phyloP scores from a whole-genome alignment of 2,113 vertebrate species.

The Mixornis gularis region DNA sequence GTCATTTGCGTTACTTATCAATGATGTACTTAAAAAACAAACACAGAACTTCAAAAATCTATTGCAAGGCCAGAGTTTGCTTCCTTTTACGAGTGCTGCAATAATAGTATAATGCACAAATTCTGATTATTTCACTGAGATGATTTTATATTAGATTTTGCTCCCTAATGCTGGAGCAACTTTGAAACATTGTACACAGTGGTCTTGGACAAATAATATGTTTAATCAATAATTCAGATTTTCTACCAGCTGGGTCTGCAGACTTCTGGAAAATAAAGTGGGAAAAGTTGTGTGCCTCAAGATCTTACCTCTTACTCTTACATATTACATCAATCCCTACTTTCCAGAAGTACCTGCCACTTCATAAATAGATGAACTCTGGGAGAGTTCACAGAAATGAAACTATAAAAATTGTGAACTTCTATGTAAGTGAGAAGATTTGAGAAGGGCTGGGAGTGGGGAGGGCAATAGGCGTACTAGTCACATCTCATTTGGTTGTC shows the following conservation, averaged over 20 bases:
- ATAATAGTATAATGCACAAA: not conserved
- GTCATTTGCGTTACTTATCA: constrained; percentile 50
- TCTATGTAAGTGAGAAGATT: not conserved
- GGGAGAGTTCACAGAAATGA: constrained; percentile 23
- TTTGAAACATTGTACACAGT: not conserved
- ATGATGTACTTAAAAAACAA: not conserved
- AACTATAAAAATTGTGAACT: not conserved
- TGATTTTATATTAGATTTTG: not conserved
- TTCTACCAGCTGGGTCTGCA: not conserved
- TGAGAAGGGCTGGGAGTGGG: not conserved
- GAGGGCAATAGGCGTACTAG: not conserved
- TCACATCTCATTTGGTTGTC: not conserved
- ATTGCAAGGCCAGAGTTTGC: not conserved
- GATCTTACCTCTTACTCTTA: constrained; percentile 7
- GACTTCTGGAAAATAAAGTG: not conserved
- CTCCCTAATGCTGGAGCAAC: not conserved
- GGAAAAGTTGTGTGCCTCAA: not conserved
- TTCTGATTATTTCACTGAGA: not conserved
- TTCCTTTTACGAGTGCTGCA: not conserved
- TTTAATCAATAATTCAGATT: not conserved
- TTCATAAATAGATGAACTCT: constrained; percentile 26
- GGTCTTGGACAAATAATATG: not conserved
- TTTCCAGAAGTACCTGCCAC: constrained; percentile 24
- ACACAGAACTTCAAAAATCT: not conserved
- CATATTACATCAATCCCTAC: constrained; percentile 21